Evolutionary conservation across 2,888 invertebrate species (phyloP).

Genomic region (Rhingia campestris): DNA sequence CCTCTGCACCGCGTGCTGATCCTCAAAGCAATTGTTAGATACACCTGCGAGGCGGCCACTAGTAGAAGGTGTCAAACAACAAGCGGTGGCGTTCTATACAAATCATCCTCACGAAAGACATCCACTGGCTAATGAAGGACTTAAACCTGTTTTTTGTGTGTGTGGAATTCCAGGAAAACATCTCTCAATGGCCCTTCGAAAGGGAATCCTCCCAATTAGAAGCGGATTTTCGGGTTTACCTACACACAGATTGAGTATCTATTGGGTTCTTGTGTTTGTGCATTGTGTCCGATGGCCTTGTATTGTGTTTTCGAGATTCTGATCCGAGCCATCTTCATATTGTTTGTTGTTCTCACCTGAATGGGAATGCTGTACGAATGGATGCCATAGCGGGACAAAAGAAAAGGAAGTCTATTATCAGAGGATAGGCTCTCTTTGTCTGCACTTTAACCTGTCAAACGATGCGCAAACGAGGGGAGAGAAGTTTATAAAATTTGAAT

Average conservation of each 20-base stretch:
- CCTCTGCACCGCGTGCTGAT: constrained; percentile 64
- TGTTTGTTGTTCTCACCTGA: constrained; percentile 69
- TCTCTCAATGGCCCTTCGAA: constrained; percentile 49
- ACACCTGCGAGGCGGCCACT: constrained; percentile 47
- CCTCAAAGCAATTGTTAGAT: constrained; percentile 27
- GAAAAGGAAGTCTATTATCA: constrained; percentile 66
- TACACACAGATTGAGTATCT: constrained; percentile 43
- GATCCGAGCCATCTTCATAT: constrained; percentile 61
- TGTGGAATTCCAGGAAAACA: constrained; percentile 49
- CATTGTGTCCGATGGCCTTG: constrained; percentile 28
- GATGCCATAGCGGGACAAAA: constrained; percentile 39
- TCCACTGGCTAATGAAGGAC: constrained; percentile 18
- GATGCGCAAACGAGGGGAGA: not conserved
- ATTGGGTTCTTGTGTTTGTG: constrained; percentile 19
- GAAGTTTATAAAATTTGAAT: constrained; percentile 39
- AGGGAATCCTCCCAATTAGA: constrained; percentile 70
- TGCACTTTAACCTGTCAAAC: constrained; percentile 53
- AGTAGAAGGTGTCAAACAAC: constrained; percentile 57
- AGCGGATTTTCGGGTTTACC: constrained; percentile 67
- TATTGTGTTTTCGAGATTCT: constrained; percentile 43
- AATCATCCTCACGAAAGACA: constrained; percentile 25
- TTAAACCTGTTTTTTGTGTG: constrained; percentile 45
- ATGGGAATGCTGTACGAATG: not conserved
- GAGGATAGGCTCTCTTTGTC: constrained; percentile 59
- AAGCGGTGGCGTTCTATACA: constrained; percentile 34